phyloP scores from a whole-genome alignment of 2,888 invertebrate species.

The Dione vanillae region DNA sequence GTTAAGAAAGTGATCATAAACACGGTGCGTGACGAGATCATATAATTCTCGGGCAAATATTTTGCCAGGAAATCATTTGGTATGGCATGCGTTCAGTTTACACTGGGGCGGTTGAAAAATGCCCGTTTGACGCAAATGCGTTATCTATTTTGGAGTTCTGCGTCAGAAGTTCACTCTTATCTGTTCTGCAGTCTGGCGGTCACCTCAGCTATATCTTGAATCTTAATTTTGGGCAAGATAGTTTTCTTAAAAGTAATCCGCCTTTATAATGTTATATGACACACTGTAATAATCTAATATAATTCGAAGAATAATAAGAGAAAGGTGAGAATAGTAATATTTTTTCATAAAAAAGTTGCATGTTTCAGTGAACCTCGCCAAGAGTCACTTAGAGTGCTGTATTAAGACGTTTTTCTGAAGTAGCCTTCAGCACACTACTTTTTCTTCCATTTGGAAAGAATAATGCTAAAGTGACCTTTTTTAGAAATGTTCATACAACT shows the following conservation, averaged over 20 bases:
- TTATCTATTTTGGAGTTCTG: conserved; percentile 83
- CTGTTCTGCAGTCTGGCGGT: conserved; percentile 78
- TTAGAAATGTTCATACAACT: not conserved
- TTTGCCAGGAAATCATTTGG: conserved; percentile 77
- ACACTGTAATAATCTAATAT: not conserved
- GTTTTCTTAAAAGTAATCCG: conserved; percentile 28
- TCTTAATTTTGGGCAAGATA: conserved; percentile 45
- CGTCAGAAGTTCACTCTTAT: conserved; percentile 77
- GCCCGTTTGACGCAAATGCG: conserved; percentile 83
- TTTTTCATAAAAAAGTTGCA: not conserved
- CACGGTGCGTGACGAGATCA: conserved; percentile 63
- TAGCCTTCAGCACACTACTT: conserved; percentile 3
- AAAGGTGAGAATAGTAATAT: no score
- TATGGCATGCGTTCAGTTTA: conserved; percentile 74
- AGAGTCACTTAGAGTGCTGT: conserved; percentile 14
- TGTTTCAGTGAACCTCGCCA: not conserved
- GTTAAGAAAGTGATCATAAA: conserved; percentile 63
- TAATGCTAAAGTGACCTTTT: conserved; percentile 8
- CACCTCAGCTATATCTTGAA: conserved; percentile 62
- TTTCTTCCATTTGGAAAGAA: conserved; percentile 17
- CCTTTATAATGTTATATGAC: not conserved
- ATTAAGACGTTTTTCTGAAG: not conserved
- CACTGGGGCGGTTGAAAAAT: conserved; percentile 76
- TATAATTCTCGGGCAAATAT: conserved; percentile 67
- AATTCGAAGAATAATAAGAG: no score